Base-by-base conservation (phyloP, 2,113 vertebrate species). In the Paratilapia polleni region DNA sequence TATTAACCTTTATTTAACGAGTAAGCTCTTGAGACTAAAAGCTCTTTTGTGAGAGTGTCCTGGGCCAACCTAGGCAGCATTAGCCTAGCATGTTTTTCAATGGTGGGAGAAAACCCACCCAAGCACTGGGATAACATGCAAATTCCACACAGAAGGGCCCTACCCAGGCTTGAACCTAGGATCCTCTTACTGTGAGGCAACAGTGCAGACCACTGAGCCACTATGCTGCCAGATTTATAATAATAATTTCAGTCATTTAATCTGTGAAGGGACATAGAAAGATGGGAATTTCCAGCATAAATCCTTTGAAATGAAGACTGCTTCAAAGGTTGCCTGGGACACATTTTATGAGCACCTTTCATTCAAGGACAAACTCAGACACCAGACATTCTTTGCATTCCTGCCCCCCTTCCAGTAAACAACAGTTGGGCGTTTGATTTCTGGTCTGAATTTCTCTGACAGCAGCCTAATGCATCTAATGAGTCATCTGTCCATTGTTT, bases 371-470 rank as follows among this genome's bases (percentile, higher is more conserved):
- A 66, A 88, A 87, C 70, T 91, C 89, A 94, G 94, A 95, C 82
- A 1, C 80, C 88, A 95, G 93, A 95, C 95, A 95, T 96, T 95
- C 94, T 91, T 90, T 41, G 56, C 88, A 95, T 95, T 95, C 94
- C 80, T 79, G 73, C 56, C 26, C 38, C 47, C 49, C 88, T 31
- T 70, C 76, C 87, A 88, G 84, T 92, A 94, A 94, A 92, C 90
- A 91, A 38, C 80, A 70, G 79, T 85, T 73, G 78, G 90, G 87
- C 58, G 17, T 90, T 84, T 80, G 78, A 90, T 88, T 92, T 79
- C 78, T 66, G 22, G 61, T 73, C 68, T 8, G 63, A 83, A 81
- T 84, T 90, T 89, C 58, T 68, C 68, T 60, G 14, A 84, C 66
- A 86, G 78, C 78, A 77, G 20, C 31, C 24, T 79, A 22, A 84